Percentiles rank a stretch among this genome's conserved stretches.
Conservation (phyloP, 2,797 vertebrate species). For the Denticeps clupeoides region DNA sequence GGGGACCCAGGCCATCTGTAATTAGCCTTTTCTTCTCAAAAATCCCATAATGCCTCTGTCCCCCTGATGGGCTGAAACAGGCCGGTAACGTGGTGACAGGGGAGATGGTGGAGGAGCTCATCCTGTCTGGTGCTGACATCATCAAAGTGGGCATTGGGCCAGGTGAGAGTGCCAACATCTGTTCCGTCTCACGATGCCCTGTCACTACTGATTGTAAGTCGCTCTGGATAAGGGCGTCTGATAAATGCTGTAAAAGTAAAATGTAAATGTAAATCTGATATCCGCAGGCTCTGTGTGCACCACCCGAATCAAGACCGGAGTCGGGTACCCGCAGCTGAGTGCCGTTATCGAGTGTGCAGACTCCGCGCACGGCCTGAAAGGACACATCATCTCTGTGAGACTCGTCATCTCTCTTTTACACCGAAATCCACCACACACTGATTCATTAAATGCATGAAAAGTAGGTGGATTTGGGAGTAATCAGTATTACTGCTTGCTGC, state of each 20-base stretch:
- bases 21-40: no score
- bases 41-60: not conserved
- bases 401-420: conserved; percentile 1
- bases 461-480: no score
- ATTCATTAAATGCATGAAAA: not conserved
- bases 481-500: no score
- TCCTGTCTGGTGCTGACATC: conserved; percentile 92
- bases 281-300: conserved; percentile 89
- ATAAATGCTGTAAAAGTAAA: not conserved
- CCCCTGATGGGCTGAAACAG: no score
- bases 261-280: conserved; percentile 4
- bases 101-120: conserved; percentile 98
- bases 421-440: not conserved
- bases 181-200: not conserved
- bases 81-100: conserved; percentile 97
- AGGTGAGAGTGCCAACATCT: conserved; percentile 51
- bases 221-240: not conserved
- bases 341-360: conserved; percentile 97
- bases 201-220: no score
- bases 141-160: conserved; percentile 98
- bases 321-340: conserved; percentile 96
- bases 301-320: conserved; percentile 93
- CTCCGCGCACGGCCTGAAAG: conserved; percentile 93
- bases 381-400: conserved; percentile 97
- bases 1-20: no score